Base-by-base conservation (phyloP, 2,113 vertebrate species). In the Steatornis caripensis region DNA sequence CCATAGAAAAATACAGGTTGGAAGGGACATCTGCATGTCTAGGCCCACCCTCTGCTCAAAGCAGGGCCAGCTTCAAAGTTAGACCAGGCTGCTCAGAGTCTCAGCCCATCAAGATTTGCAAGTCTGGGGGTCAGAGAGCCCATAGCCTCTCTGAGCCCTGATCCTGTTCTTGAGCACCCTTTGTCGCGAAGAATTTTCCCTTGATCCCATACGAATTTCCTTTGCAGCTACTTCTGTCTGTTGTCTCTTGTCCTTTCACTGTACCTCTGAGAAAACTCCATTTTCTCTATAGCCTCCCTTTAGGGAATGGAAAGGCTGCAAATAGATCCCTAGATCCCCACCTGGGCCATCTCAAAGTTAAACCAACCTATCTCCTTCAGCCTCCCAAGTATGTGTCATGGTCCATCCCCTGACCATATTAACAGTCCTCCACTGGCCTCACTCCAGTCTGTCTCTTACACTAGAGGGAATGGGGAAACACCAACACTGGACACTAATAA, bases 381-480 rank as follows among this genome's bases (percentile, higher is more conserved):
- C 30, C 29, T 70, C 11, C 17, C 24, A 18, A 54, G 0, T 17
- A 16, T 0, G 0, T 15, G 8, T 51, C 55, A 32, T 4, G 11
- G 21, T 34, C 36, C 70, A 27, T 32, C 20, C 8, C n/a, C 65
- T 53, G 46, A 27, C 18, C 20, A 5, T 18, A 22, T 62, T n/a
- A 66, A 58, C 10, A 55, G 24, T 20, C 34, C 30, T 71, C 8
- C 58, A 20, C 16, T 15, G 7, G 27, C n/a, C 64, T 84, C 61
- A 8, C 30, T 80, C 45, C 58, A 61, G 30, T 39, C 53, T 37
- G 19, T 32, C 41, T 76, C 39, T 53, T 29, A 23, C 23, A 26
- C 10, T 19, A 5, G 11, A 49, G 21, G 15, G 15, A 58, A n/a
- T 8, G 10, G 15, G 26, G n/a, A 68, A 77, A 69, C 21, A 43